phyloP scores from a whole-genome alignment of 2,797 vertebrate genomes.

The Parotocinclus haroldoi region DNA sequence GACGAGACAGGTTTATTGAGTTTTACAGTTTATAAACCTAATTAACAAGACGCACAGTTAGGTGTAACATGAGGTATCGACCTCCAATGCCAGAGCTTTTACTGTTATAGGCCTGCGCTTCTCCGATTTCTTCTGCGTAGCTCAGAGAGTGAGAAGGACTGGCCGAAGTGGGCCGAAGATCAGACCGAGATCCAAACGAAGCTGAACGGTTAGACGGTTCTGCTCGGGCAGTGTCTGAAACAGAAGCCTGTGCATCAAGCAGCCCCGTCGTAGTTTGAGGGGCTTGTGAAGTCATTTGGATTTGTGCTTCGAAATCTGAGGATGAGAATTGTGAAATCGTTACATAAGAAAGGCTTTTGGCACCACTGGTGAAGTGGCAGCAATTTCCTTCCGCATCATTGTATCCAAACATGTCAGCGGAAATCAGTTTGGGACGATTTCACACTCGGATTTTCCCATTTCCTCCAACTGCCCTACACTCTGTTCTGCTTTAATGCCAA shows the following conservation, averaged over 20 bases:
- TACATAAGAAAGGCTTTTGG: neutral
- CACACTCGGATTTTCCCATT: constrained; percentile 32
- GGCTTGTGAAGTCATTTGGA: neutral
- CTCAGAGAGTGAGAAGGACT: neutral
- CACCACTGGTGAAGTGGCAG: neutral
- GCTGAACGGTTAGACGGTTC: no score
- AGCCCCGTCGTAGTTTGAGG: neutral
- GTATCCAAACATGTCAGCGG: constrained; percentile 19
- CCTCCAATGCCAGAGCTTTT: constrained; percentile 44
- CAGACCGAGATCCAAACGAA: no score
- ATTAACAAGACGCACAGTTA: no score
- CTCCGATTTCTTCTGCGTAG: constrained; percentile 13
- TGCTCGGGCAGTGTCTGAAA: neutral
- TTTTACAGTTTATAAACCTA: neutral
- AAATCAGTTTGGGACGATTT: constrained; percentile 38
- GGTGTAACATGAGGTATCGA: constrained; percentile 26
- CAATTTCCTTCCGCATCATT: constrained; percentile 13
- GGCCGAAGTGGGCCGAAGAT: no score
- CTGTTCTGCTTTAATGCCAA: constrained; percentile 21
- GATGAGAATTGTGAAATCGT: neutral
- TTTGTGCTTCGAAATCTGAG: neutral
- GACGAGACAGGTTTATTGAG: neutral
- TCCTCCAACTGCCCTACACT: constrained; percentile 26
- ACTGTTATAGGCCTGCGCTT: constrained; percentile 18
- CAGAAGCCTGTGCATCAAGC: neutral